Base-by-base conservation (phyloP, 53 echinoderm and acorn worm species). In the Henricia sp. region DNA sequence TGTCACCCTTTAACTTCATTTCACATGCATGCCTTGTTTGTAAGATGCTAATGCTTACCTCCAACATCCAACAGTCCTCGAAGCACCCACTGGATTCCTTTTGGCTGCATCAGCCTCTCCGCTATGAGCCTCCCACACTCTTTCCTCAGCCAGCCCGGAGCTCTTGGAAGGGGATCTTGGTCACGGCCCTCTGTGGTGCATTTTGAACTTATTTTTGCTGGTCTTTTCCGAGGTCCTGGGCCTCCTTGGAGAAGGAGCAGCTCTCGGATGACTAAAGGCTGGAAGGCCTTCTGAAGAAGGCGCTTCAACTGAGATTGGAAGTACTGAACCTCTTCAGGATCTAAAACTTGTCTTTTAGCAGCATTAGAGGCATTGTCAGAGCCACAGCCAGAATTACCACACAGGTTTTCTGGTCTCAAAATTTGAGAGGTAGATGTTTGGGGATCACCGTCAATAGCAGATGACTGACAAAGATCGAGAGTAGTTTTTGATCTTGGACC, bases 241-340 rank as follows among this genome's bases (percentile, higher is more conserved):
- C 92, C 92, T 30, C 95, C 92, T 53, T 99, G 99, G 1, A 99
- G 82, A 17, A 99, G 28, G 10, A 99, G 88, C 2, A 95, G 91
- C 67, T 99, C 94, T 58, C 86, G 90, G 54, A 99, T 93, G 11
- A 99, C 82, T 21, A 87, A 52, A 17, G 99, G 99, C 53, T 94
- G 97, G 52, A 91, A 99, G 77, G 90, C 66, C 52, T 71, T 90
- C 37, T 67, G 52, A 39, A 89, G 40, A 37, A 97, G 87, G 34
- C 82, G 56, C 42, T 84, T 71, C 34, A 99, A 71, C 38, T 94
- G 65, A 43, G 67, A n/a, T 68, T 73, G 69, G 54, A 90, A 88
- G 78, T 77, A 85, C 70, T 68, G 64, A 20, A 43, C 21, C 19
- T 52, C 82, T 16, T 71, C 38, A n/a, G 59, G 33, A 33, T 70